A percentile compares a stretch with the other conserved stretches of the same genome.
phyloP scores from a whole-genome alignment of 2,113 vertebrate genomes.

The Thalassoma bifasciatum region DNA sequence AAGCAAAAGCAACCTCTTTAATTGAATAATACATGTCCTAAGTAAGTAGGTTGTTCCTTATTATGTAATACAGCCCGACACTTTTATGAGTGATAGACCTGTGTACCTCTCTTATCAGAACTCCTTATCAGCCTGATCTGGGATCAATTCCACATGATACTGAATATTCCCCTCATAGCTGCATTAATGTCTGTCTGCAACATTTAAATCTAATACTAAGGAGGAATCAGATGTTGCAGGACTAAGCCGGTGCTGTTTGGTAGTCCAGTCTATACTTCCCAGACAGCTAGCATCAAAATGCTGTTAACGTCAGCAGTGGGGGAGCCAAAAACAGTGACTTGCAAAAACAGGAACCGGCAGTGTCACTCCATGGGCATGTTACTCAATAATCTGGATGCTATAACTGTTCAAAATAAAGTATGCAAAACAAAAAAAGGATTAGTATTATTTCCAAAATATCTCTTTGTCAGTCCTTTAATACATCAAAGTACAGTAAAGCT shows the following conservation, averaged over 20 bases:
- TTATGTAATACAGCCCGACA: background rate
- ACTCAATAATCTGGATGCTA: background rate
- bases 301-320: constrained; percentile 23
- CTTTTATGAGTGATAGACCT: background rate
- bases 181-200: background rate
- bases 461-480: background rate
- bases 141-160: background rate
- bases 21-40: background rate
- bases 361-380: background rate
- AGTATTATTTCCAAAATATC: background rate
- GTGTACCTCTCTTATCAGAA: background rate
- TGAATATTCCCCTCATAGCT: background rate
- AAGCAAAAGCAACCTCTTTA: background rate
- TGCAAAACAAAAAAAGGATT: background rate
- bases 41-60: background rate
- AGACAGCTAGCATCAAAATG: constrained; percentile 25
- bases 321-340: constrained; percentile 60
- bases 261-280: background rate
- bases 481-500: background rate
- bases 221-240: background rate
- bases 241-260: background rate
- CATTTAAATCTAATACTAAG: background rate
- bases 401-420: background rate
- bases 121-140: background rate
- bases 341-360: constrained; percentile 32